Evolutionary conservation across 2,888 invertebrate species (phyloP), one percentile per base, ranked within the genome.

Genomic region (Hirtodrosophila histrioides): DNA sequence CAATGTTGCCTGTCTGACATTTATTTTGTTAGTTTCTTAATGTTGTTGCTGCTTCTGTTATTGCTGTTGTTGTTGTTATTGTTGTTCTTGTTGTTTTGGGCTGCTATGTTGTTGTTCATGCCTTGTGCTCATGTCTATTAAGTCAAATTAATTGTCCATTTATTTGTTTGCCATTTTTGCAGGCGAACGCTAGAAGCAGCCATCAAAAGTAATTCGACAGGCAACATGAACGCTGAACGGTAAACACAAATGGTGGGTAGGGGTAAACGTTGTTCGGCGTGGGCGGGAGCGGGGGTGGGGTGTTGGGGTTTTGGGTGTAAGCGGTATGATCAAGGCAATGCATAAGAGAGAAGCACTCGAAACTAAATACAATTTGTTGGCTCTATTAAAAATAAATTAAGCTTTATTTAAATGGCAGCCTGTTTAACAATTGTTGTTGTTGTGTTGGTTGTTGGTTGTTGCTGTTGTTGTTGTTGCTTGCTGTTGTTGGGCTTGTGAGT

Each of bases 131-230:
- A 65, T 85, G 87, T 85, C 87, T 79, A 87, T 87, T 87, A 85
- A 79, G 88, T 79, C 86, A 82, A 83, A 83, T 83, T 83, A 83
- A 83, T 83, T 86, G 82, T 83, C 61, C 84, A 83, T 88, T 88
- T 83, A 88, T 88, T 86, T 83, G 66, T 69, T 78, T 81, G 82
- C 73, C 45, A 76, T 66, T 76, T 64, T 56, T 48, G 73, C 48
- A 55, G 53, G 44, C 46, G 50, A 60, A 37, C 39, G 57, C 57
- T 40, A 51, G 62, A 39, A 60, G 62, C 83, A 73, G 77, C 68
- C 82, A 88, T 83, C 82, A 83, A 88, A 86, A 79, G 76, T 83
- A 83, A 88, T 83, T 83, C 84, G 82, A 83, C 82, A 83, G 80
- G 68, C 67, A 83, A 83, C 88, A 87, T 82, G 82, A 76, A 63